Evolutionary conservation across 1,140 invertebrate genomes (phyloP), one percentile per base, ranked within the genome.

Genomic region (Drusus annulatus): DNA sequence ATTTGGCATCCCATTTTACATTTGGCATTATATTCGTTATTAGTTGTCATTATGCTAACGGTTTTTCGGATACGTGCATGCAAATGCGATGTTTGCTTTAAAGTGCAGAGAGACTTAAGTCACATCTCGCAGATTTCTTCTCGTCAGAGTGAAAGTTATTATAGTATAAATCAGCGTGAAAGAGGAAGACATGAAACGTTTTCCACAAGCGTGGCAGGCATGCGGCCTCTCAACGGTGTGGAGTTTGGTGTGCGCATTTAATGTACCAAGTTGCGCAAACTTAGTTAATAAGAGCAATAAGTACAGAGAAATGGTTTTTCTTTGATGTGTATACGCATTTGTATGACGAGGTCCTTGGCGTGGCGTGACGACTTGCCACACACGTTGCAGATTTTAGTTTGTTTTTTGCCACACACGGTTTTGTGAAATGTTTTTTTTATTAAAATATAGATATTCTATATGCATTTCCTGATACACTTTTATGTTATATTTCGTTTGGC

Each of bases 171-270:
- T 58, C 36, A 25, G 31, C 8, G 78, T 54, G 16, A 31, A 25
- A 1, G 75, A 31, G 6, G 23, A 17, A 5, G 80, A 25, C 1
- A 81, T 78, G 80, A 94, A 94, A 80, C 88, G 86, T 87, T 93
- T 93, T 2, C 92, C 91, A 84, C 93, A 93, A 84, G 91, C 92
- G 86, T 93, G 92, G 82, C 93, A 94, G 21, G 91, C 90, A 80
- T 91, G 93, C 1, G 95, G 95, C 91, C 95, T 95, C 65, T 94
- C 95, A 6, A 95, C 95, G 1, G 95, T 97, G 85, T 97, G 96
- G 63, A 93, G 93, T 77, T 16, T 71, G 7, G 25, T 45, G 45
- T 81, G 80, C 0, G 58, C 51, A 10, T 16, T 65, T 8, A 82
- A 36, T 0, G 73, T 79, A 1, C 81, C 50, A 3, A 17, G n/a